Conservation (phyloP, 2,113 vertebrate species). For the Coturnix japonica region DNA sequence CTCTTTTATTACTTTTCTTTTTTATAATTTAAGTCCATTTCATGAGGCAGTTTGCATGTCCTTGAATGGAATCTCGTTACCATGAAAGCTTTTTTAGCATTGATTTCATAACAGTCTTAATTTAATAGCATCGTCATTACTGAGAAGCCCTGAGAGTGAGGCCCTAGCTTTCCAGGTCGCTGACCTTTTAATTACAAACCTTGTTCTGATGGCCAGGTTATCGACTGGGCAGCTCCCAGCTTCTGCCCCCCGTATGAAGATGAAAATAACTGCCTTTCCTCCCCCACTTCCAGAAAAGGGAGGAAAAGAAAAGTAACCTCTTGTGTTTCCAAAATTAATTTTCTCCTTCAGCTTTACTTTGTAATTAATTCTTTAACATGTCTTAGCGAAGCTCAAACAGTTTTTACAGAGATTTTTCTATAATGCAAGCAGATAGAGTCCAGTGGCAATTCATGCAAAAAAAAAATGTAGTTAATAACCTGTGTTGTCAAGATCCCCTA, state of each 20-base stretch:
- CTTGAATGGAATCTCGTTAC: slow-evolving; percentile 87
- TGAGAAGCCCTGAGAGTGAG: slow-evolving; percentile 83
- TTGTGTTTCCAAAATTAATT: slow-evolving; percentile 84
- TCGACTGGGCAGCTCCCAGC: slow-evolving; percentile 84
- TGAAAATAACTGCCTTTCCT: slow-evolving; percentile 78
- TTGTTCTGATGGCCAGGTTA: slow-evolving; percentile 88
- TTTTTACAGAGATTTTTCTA: slow-evolving; percentile 55
- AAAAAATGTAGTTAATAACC: not conserved
- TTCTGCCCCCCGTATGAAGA: slow-evolving; percentile 77
- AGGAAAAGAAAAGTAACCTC: slow-evolving; percentile 79
- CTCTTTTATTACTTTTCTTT: slow-evolving; percentile 79
- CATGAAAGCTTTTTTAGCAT: slow-evolving; percentile 89
- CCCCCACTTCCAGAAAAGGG: slow-evolving; percentile 71
- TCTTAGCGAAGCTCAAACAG: slow-evolving; percentile 67
- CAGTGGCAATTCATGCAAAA: not conserved
- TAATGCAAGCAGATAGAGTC: slow-evolving; percentile 13
- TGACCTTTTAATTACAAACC: slow-evolving; percentile 90
- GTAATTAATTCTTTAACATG: slow-evolving; percentile 82
- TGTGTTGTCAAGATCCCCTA: not conserved
- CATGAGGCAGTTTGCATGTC: slow-evolving; percentile 81
- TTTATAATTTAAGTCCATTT: slow-evolving; percentile 81
- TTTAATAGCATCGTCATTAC: slow-evolving; percentile 86
- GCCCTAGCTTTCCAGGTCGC: slow-evolving; percentile 85
- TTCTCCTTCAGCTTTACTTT: slow-evolving; percentile 80
- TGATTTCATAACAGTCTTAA: slow-evolving; percentile 90